Evolutionary conservation across 2,113 vertebrate genomes (phyloP).

Genomic region (Clinocottus analis): DNA sequence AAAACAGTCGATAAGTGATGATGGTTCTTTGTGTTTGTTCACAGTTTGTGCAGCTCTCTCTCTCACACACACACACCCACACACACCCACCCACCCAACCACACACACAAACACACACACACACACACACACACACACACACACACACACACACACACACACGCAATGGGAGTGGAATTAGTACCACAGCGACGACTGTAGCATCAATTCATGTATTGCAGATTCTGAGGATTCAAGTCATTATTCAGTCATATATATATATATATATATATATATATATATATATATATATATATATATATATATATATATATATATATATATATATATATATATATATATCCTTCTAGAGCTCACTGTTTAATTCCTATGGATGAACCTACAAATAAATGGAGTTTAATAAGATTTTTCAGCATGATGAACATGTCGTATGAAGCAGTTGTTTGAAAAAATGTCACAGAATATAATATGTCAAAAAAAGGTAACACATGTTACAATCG

Average conservation of each 20-base stretch:
- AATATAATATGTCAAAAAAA: too few relatives aligned
- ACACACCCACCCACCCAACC: neutral
- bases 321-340: too few relatives aligned
- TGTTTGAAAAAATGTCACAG: too few relatives aligned
- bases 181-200: neutral
- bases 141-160: conserved; percentile 19
- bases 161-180: neutral
- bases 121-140: neutral
- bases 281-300: too few relatives aligned
- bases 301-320: too few relatives aligned
- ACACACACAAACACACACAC: conserved; percentile 5
- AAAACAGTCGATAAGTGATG: neutral
- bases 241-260: too few relatives aligned
- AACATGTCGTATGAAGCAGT: too few relatives aligned
- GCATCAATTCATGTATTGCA: neutral
- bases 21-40: conserved; percentile 18
- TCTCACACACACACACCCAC: conserved; percentile 8
- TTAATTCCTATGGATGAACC: too few relatives aligned
- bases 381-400: neutral
- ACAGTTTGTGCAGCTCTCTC: conserved; percentile 18
- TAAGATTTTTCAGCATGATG: neutral
- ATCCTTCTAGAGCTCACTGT: too few relatives aligned
- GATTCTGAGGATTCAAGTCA: neutral
- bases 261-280: too few relatives aligned
- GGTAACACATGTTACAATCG: too few relatives aligned